Percentiles rank a stretch among this genome's conserved stretches.
These are phyloP conservation scores for Athalia rosae DNA, from an alignment of 2,888 invertebrate genomes.

Conservation along the genomic window DNA sequence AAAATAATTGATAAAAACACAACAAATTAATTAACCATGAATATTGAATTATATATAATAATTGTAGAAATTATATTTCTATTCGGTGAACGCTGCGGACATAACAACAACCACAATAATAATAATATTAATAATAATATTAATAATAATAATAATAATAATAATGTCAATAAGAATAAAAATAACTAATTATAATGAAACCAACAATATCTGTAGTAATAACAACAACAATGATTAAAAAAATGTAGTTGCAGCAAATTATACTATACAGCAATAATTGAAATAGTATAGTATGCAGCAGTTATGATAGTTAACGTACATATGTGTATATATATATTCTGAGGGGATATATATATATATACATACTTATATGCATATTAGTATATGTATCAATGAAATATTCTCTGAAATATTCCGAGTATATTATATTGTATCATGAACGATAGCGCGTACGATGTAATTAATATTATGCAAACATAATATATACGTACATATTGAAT, in stretches of 20 bases:
- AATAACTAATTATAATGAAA: too few species aligned
- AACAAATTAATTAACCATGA: too few species aligned
- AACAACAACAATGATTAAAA: not conserved
- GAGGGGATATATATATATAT: not conserved
- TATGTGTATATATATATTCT: conserved; percentile 7
- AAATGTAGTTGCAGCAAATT: conserved; percentile 39
- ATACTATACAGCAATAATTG: conserved; percentile 44
- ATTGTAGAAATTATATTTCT: too few species aligned
- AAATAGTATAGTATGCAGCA: conserved; percentile 19
- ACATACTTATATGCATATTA: conserved; percentile 16
- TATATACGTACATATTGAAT: conserved; percentile 1
- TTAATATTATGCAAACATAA: conserved; percentile 23
- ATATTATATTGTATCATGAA: conserved; percentile 40
- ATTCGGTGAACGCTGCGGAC: too few species aligned
- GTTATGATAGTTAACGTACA: conserved; percentile 5
- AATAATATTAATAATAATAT: too few species aligned
- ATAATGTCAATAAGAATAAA: too few species aligned
- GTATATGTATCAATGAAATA: conserved; percentile 5
- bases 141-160: too few species aligned
- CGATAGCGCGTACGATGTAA: conserved; percentile 45
- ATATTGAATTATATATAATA: too few species aligned
- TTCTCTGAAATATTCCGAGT: conserved; percentile 6
- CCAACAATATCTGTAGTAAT: too few species aligned
- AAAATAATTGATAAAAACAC: too few species aligned
- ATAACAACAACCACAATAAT: too few species aligned